Conservation (phyloP, 1,140 invertebrate species). For the Orchesella cincta region DNA sequence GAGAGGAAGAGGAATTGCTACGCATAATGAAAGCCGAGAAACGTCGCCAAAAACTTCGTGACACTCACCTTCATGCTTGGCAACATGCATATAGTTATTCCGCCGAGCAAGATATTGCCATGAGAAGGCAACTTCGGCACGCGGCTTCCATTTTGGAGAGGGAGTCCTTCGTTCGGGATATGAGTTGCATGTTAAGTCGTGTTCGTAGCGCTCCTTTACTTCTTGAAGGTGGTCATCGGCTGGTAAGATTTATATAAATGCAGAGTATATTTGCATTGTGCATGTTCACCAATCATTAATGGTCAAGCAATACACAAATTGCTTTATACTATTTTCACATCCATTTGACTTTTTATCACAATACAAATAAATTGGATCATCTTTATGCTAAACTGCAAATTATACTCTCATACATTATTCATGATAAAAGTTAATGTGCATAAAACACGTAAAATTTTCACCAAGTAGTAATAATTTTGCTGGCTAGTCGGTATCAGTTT, state of each 20-base stretch:
- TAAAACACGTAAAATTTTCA: no score
- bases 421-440: no score
- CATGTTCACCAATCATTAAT: no score
- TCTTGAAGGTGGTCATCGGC: constrained; percentile 39
- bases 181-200: constrained; percentile 28
- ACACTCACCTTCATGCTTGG: constrained; percentile 44
- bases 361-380: no score
- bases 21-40: constrained; percentile 36
- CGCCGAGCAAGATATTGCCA: constrained; percentile 47
- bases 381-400: no score
- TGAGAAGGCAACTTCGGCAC: constrained; percentile 45
- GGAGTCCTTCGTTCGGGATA: constrained; percentile 34
- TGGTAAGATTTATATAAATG: constrained; percentile 29
- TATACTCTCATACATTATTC: no score
- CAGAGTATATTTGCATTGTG: no score
- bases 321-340: no score
- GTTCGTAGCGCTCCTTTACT: constrained; percentile 44
- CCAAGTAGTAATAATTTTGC: no score
- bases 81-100: constrained; percentile 47
- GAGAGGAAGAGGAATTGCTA: constrained; percentile 46
- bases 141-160: constrained; percentile 47
- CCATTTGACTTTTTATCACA: no score
- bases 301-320: no score
- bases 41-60: constrained; percentile 38
- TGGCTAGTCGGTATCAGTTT: no score